Conservation (phyloP, 2,888 invertebrate species). For the Mythimna pallens region DNA sequence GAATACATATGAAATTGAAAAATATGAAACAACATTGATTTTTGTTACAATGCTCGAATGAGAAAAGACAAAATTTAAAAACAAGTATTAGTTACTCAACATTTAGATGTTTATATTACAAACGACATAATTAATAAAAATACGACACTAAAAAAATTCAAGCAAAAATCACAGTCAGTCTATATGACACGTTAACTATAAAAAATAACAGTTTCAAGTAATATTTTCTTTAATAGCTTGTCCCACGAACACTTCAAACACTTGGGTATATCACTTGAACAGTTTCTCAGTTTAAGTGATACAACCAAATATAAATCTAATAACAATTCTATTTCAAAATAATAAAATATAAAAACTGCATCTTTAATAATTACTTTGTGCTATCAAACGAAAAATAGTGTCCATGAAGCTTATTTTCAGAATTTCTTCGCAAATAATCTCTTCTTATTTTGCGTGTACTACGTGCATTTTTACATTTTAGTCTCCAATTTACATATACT, state of each 20-base stretch:
- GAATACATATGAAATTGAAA: constrained; percentile 23
- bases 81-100: constrained; percentile 53
- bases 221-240: neutral
- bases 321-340: neutral
- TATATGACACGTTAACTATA: constrained; percentile 35
- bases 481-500: neutral
- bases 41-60: constrained; percentile 51
- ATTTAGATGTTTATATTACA: constrained; percentile 58
- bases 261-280: too few relatives aligned
- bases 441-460: neutral
- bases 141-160: constrained; percentile 52
- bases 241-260: too few relatives aligned
- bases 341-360: neutral
- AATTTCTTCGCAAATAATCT: neutral
- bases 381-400: neutral
- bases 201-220: neutral
- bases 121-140: constrained; percentile 43
- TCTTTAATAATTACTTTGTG: neutral
- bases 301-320: neutral
- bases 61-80: constrained; percentile 34
- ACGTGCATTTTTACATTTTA: constrained; percentile 4
- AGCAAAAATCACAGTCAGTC: constrained; percentile 63
- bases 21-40: constrained; percentile 34
- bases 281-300: neutral
- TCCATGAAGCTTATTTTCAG: neutral